Conservation (phyloP, 2,113 vertebrate genomes). For the Anguilla japonica region DNA sequence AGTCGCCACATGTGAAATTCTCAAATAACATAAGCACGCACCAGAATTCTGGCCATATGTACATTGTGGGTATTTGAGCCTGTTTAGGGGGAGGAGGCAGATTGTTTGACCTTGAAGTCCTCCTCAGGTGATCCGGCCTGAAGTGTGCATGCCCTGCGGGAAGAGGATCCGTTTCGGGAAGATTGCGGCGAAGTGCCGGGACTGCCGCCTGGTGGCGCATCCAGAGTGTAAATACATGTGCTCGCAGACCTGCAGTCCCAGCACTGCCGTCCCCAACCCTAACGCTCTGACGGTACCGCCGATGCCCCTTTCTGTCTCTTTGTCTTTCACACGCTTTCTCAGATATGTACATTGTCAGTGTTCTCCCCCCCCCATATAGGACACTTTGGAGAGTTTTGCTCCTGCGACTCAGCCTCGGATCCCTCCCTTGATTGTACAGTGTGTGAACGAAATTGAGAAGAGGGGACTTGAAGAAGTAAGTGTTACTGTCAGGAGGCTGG, state of each 20-base stretch:
- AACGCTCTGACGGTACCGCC: conserved; percentile 33
- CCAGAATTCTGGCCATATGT: not conserved
- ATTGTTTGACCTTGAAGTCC: not conserved
- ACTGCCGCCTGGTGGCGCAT: conserved; percentile 73
- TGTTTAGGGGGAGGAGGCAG: not conserved
- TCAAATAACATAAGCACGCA: not conserved
- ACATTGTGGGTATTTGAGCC: not conserved
- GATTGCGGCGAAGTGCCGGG: conserved; percentile 74
- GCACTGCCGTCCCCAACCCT: not conserved
- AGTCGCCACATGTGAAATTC: not conserved
- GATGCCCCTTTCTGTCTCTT: not conserved
- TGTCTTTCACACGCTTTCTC: too few relatives aligned
- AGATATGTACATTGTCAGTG: too few relatives aligned
- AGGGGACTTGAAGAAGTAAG: conserved; percentile 77
- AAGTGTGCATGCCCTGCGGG: conserved; percentile 69
- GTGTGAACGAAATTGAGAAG: conserved; percentile 80
- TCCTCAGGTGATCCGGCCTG: conserved; percentile 77
- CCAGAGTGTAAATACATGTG: conserved; percentile 69
- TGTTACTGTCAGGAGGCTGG: not conserved
- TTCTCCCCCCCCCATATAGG: conserved; percentile 51
- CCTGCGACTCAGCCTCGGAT: conserved; percentile 61
- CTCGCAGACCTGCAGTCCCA: conserved; percentile 39
- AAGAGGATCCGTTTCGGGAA: conserved; percentile 80
- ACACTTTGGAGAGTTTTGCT: conserved; percentile 70
- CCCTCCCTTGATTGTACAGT: conserved; percentile 72